Evolutionary conservation across 2,888 invertebrate species (phyloP).

Genomic region (Terebella lapidaria): DNA sequence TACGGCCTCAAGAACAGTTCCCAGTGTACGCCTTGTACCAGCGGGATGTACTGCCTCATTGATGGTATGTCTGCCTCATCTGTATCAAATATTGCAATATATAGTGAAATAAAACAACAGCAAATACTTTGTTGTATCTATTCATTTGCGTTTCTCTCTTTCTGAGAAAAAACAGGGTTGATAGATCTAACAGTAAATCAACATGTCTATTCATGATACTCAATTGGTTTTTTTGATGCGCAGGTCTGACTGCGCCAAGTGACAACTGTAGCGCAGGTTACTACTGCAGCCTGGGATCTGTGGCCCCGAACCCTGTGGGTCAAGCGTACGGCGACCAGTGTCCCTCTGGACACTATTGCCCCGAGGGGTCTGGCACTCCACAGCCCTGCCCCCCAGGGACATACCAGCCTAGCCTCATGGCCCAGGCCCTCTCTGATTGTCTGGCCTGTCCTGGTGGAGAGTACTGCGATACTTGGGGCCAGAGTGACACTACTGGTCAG

Average conservation of each 20-base stretch:
- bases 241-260: conserved; percentile 35
- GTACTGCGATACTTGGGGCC: conserved; percentile 37
- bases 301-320: conserved; percentile 30
- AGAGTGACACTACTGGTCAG: conserved; percentile 40
- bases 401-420: conserved; percentile 25
- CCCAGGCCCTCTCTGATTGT: conserved; percentile 28
- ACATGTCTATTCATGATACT: too few species aligned
- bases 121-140: too few species aligned
- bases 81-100: too few species aligned
- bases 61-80: conserved; percentile 32
- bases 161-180: too few species aligned
- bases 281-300: conserved; percentile 40
- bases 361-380: conserved; percentile 37
- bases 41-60: conserved; percentile 39
- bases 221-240: too few species aligned
- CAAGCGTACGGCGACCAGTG: conserved; percentile 41
- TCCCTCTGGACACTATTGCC: conserved; percentile 43
- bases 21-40: conserved; percentile 38
- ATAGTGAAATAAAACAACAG: too few species aligned
- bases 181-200: too few species aligned
- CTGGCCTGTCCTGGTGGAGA: conserved; percentile 43
- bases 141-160: too few species aligned
- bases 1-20: conserved; percentile 38
- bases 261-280: conserved; percentile 40
- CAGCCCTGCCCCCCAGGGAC: conserved; percentile 39